Conservation (phyloP, 1,140 invertebrate genomes). For the Papilio helenus region DNA sequence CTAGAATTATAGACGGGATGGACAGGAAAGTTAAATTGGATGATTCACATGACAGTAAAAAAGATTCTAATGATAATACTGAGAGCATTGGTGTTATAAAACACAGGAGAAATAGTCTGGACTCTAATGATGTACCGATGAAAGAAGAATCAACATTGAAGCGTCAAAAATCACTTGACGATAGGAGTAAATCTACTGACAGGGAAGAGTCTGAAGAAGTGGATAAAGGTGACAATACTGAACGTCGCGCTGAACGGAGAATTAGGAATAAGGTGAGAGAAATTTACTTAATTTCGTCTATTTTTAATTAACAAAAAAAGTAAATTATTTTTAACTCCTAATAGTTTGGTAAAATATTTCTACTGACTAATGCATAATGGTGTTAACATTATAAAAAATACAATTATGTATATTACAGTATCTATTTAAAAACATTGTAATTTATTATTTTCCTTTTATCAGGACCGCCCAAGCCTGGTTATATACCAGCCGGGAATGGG, state of each 20-base stretch:
- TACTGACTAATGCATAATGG: too few species aligned
- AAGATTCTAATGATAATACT: slow-evolving; percentile 49
- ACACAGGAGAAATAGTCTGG: slow-evolving; percentile 83
- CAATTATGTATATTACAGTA: too few species aligned
- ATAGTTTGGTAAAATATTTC: too few species aligned
- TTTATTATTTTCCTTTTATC: slow-evolving; percentile 47
- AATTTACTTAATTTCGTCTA: slow-evolving; percentile 27
- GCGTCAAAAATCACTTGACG: slow-evolving; percentile 84
- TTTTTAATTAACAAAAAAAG: slow-evolving; percentile 1
- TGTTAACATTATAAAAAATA: too few species aligned
- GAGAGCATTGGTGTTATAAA: slow-evolving; percentile 54
- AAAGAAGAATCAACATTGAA: slow-evolving; percentile 79
- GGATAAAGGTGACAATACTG: slow-evolving; percentile 83
- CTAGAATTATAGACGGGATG: slow-evolving; percentile 77
- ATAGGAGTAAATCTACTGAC: slow-evolving; percentile 78
- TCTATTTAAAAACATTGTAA: background rate
- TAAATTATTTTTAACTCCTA: too few species aligned
- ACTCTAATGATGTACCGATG: slow-evolving; percentile 77
- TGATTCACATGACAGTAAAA: slow-evolving; percentile 53
- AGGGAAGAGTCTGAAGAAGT: slow-evolving; percentile 83
- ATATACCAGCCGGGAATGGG: slow-evolving; percentile 90
- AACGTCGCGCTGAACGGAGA: slow-evolving; percentile 85
- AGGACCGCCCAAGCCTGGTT: slow-evolving; percentile 88
- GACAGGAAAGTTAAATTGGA: slow-evolving; percentile 71
- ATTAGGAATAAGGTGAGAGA: slow-evolving; percentile 86